Evolutionary conservation across 2,113 vertebrate genomes (phyloP), one percentile per base, ranked within the genome.

Genomic region (Scomber japonicus): DNA sequence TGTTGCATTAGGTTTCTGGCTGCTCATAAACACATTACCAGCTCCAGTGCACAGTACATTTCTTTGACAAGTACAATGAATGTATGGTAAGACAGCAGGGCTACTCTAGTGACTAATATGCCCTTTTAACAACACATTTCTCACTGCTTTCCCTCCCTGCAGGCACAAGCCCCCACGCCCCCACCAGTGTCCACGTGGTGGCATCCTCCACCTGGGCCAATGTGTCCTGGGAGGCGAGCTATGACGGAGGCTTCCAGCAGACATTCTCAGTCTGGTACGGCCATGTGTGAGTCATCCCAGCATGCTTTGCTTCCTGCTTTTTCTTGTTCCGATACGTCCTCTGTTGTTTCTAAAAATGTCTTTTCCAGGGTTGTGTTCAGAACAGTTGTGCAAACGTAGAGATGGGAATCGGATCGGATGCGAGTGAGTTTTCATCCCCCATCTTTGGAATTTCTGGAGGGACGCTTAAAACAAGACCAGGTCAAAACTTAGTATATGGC

Each of bases 251-350:
- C 93, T 98, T 96, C 10, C 97, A 97, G 94, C 97, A 99, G 97
- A 98, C 97, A 96, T 99, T 98, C 96, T 99, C 98, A 97, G 98
- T 99, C 96, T 99, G 98, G 98, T 99, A 99, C 92, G 98, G 97
- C 96, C 96, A 97, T 98, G 97, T 99, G 98, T 99, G 98, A 99
- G 98, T 99, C 96, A 97, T 96, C 96, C 97, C 94, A 94, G 97
- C 97, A 97, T 96, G 97, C 97, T 98, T 99, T 97, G 97, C 97
- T 97, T 96, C 96, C 96, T 95, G 97, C 97, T 97, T 96, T 94
- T 80, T 81, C 78, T 85, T 80, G 81, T 85, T 74, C 72, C 73
- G 16, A 46, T 68, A 72, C 70, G 48, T 84, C 66, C 65, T 89
- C 87, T 88, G 70, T 85, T 91, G 30, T 76, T 85, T 79, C 74